These are phyloP conservation scores for Tor tambroides DNA, from an alignment of 2,113 vertebrate species.

Conservation along the genomic window DNA sequence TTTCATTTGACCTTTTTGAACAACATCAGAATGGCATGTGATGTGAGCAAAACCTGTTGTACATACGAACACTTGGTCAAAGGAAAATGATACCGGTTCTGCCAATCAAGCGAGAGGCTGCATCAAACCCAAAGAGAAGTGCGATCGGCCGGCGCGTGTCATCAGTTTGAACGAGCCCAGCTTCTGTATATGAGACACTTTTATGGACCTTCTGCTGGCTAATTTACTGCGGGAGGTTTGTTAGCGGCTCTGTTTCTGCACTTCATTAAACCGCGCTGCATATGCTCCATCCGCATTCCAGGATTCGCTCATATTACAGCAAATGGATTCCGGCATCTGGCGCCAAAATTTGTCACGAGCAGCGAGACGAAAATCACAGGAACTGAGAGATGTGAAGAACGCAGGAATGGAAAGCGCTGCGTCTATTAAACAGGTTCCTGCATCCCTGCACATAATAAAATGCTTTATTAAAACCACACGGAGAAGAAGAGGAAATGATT, in stretches of 20 bases:
- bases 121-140: background rate
- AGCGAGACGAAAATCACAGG: background rate
- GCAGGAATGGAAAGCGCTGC: background rate
- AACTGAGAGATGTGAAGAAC: background rate
- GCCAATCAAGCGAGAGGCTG: background rate
- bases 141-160: background rate
- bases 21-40: background rate
- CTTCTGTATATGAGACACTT: conserved; percentile 9
- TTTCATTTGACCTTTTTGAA: too few relatives aligned
- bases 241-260: background rate
- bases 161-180: background rate
- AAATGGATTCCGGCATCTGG: conserved; percentile 25
- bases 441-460: conserved; percentile 16
- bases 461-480: background rate
- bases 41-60: background rate
- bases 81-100: background rate
- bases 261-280: background rate
- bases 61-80: background rate
- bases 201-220: conserved; percentile 18
- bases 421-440: background rate
- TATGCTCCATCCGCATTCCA: background rate
- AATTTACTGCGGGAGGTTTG: conserved; percentile 17
- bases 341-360: conserved; percentile 20
- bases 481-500: background rate
- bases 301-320: conserved; percentile 8